These are phyloP conservation scores for Penaeus monodon DNA, from an alignment of 2,888 invertebrate genomes.

Conservation along the genomic window DNA sequence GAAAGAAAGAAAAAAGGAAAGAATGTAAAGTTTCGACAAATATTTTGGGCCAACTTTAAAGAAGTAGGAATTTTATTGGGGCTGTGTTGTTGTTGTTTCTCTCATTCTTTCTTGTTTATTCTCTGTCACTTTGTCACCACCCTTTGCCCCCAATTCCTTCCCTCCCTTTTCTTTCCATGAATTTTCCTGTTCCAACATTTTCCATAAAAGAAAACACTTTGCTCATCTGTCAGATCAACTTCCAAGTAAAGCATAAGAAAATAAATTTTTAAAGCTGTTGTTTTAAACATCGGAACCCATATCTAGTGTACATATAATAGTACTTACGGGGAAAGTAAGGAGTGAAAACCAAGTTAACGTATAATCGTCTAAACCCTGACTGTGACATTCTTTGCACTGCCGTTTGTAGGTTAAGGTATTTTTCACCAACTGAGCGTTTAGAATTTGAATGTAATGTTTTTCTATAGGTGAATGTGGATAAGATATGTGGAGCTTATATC, in stretches of 20 bases:
- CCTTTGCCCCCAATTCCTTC: too few species aligned
- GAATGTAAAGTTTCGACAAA: background rate
- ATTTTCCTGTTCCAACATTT: too few species aligned
- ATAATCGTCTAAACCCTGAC: conserved; percentile 28
- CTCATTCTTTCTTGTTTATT: background rate
- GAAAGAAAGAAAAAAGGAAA: background rate
- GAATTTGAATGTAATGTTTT: conserved; percentile 28
- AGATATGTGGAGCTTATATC: background rate
- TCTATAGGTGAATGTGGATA: conserved; percentile 11
- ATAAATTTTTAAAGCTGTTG: conserved; percentile 9
- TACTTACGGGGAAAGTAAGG: background rate
- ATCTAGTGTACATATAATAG: conserved; percentile 19
- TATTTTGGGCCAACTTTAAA: background rate
- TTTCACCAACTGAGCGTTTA: conserved; percentile 37
- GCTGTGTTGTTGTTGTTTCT: conserved; percentile 1
- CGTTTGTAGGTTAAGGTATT: conserved; percentile 52
- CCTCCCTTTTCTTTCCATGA: too few species aligned
- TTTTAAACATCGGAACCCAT: background rate
- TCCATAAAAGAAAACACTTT: background rate
- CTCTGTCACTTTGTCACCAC: too few species aligned
- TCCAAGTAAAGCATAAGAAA: background rate
- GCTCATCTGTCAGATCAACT: conserved; percentile 16
- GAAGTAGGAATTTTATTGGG: background rate
- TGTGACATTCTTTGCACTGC: conserved; percentile 53
- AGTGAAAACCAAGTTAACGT: conserved; percentile 21